phyloP scores from a whole-genome alignment of 2,888 invertebrate genomes.

The Leptinotarsa haldemani region DNA sequence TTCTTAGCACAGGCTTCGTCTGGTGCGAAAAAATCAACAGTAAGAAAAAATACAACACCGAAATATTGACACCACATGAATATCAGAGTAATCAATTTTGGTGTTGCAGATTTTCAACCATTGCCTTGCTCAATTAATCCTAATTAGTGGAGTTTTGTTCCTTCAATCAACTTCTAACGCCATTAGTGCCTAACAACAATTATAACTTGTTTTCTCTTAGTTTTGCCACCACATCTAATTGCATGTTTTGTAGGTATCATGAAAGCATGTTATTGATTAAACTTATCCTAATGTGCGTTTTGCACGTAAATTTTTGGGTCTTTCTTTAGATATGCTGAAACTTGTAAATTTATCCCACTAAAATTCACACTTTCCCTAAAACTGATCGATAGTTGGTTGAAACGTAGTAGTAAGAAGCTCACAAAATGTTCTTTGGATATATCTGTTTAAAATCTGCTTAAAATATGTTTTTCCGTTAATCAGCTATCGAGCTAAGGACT shows the following conservation, averaged over 20 bases:
- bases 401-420: background rate
- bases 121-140: background rate
- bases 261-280: conserved; percentile 37
- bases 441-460: too few relatives aligned
- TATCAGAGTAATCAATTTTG: background rate
- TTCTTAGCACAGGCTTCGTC: conserved; percentile 13
- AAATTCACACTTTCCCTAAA: conserved; percentile 21
- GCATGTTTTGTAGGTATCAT: conserved; percentile 40
- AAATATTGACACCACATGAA: conserved; percentile 13
- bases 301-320: conserved; percentile 29
- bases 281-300: conserved; percentile 27
- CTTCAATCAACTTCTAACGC: background rate
- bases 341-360: background rate
- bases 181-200: conserved; percentile 16
- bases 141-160: background rate
- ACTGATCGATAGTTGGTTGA: conserved; percentile 9
- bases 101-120: conserved; percentile 4
- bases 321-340: conserved; percentile 19
- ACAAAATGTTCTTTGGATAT: background rate
- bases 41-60: conserved; percentile 19
- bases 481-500: too few relatives aligned
- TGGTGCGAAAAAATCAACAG: conserved; percentile 2
- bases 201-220: conserved; percentile 9
- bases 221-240: conserved; percentile 28
- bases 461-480: too few relatives aligned